These are phyloP conservation scores for Tachycineta bicolor DNA, from an alignment of 2,113 vertebrate species.

Conservation along the genomic window DNA sequence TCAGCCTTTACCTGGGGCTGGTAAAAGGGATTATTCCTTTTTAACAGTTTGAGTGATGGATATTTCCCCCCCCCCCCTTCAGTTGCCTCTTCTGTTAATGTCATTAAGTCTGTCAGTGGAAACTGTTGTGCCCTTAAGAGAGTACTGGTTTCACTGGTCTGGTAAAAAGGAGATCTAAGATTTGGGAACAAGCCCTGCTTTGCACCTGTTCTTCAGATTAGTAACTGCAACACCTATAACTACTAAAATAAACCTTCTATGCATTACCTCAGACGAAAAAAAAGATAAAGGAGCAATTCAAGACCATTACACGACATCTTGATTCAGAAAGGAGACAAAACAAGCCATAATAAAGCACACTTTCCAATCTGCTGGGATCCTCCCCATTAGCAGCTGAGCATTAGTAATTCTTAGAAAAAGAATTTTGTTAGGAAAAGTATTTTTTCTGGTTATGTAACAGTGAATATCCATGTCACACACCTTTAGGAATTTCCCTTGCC, in stretches of 20 bases:
- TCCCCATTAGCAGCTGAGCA: background rate
- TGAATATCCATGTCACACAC: background rate
- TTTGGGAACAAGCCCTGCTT: background rate
- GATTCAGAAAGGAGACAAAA: background rate
- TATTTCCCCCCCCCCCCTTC: background rate
- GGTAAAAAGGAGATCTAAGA: background rate
- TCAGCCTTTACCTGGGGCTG: background rate
- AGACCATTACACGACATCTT: background rate
- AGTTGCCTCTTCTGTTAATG: background rate
- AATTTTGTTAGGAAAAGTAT: background rate
- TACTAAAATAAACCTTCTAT: background rate
- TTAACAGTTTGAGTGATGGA: background rate
- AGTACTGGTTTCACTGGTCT: background rate
- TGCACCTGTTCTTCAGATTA: background rate
- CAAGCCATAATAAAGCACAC: background rate
- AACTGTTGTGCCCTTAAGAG: background rate
- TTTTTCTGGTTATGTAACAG: background rate
- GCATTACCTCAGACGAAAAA: background rate
- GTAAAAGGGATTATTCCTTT: background rate
- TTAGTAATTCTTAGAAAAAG: background rate
- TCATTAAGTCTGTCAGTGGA: background rate
- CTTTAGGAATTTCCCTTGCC: background rate
- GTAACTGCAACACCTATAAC: background rate
- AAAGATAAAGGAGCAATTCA: background rate
- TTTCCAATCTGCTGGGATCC: background rate